These are phyloP conservation scores for Cepaea nemoralis DNA, from an alignment of 1,140 invertebrate species.

Conservation along the genomic window DNA sequence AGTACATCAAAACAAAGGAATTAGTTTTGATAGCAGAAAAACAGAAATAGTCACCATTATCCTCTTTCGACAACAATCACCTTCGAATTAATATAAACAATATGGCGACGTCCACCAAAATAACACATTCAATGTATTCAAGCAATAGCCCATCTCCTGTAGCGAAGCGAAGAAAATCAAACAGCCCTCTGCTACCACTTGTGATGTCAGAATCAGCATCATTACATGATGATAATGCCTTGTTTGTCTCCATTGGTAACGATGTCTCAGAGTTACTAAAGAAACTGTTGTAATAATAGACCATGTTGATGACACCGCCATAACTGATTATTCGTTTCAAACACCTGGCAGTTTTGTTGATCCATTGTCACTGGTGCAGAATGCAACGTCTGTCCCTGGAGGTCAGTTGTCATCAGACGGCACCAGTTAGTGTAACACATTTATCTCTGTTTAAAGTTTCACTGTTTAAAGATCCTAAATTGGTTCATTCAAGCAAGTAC, in stretches of 20 bases:
- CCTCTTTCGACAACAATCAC: no score
- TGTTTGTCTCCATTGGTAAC: not conserved
- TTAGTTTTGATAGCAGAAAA: no score
- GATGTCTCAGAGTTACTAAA: conserved; percentile 24
- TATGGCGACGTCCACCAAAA: no score
- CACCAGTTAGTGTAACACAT: conserved; percentile 44
- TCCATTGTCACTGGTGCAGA: not conserved
- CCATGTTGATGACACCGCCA: conserved; percentile 11
- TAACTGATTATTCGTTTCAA: not conserved
- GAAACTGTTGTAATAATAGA: conserved; percentile 34
- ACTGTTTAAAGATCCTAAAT: conserved; percentile 70
- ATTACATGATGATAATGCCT: not conserved
- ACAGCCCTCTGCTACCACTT: not conserved
- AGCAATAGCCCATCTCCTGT: no score
- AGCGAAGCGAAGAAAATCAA: no score
- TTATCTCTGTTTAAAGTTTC: conserved; percentile 42
- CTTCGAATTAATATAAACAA: no score
- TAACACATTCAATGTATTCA: no score
- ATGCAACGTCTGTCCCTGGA: not conserved
- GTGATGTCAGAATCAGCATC: not conserved
- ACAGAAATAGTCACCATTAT: no score
- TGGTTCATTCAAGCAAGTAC: conserved; percentile 69
- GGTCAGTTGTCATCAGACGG: conserved; percentile 18
- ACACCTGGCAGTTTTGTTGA: conserved; percentile 1
- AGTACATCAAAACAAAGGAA: no score